Conservation (phyloP, 2,888 invertebrate species). For the Caenorhabditis afra region DNA sequence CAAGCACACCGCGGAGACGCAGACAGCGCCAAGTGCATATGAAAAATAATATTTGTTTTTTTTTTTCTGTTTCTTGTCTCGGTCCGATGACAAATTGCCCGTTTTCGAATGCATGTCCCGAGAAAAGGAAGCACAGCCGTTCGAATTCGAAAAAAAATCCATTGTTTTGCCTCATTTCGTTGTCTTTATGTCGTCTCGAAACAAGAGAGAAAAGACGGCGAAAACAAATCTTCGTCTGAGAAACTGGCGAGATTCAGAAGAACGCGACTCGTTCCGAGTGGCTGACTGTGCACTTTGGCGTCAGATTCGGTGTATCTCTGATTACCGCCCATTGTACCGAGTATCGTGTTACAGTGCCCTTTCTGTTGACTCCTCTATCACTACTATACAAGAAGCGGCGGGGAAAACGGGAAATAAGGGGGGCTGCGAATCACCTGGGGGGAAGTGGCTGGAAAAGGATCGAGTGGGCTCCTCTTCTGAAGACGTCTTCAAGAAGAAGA, state of each 20-base stretch:
- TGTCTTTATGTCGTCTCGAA: constrained; percentile 7
- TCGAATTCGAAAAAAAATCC: constrained; percentile 41
- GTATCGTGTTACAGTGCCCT: constrained; percentile 27
- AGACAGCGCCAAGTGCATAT: constrained; percentile 39
- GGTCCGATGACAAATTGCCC: constrained; percentile 40
- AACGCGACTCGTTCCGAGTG: not conserved
- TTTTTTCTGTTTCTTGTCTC: constrained; percentile 27
- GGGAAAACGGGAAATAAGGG: too few species aligned
- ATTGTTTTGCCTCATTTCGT: constrained; percentile 48
- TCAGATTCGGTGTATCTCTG: too few species aligned
- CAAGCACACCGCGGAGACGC: not conserved
- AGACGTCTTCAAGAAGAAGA: constrained; percentile 21
- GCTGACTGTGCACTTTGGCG: not conserved
- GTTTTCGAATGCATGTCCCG: constrained; percentile 46
- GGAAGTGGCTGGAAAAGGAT: not conserved
- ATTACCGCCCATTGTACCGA: not conserved
- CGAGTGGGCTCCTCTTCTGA: not conserved
- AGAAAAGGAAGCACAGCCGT: constrained; percentile 9
- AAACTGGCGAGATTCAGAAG: constrained; percentile 14
- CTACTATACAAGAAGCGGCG: not conserved
- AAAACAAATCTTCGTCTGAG: constrained; percentile 17
- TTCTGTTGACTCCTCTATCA: constrained; percentile 45
- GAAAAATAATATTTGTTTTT: constrained; percentile 51
- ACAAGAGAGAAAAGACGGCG: constrained; percentile 4
- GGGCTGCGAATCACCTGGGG: not conserved